Evolutionary conservation across 2,888 invertebrate species (phyloP).

Genomic region (Nemotelus nigrinus): DNA sequence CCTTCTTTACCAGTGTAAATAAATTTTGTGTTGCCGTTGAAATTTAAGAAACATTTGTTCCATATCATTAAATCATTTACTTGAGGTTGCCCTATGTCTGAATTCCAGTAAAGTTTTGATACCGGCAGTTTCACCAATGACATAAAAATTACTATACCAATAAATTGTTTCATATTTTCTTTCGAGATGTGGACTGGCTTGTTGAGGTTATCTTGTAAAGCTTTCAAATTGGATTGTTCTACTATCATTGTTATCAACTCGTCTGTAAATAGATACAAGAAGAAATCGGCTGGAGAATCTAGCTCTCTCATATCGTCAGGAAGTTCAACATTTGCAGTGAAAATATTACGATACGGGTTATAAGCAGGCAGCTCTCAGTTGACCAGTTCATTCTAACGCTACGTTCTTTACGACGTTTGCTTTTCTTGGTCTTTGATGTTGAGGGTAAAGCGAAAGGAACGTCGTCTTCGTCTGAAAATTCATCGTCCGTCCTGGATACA

Average conservation of each 20-base stretch:
- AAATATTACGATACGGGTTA: background rate
- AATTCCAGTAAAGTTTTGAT: conserved; percentile 26
- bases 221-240: conserved; percentile 24
- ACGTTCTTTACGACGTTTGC: background rate
- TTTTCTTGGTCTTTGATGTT: conserved; percentile 1
- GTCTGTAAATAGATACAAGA: conserved; percentile 25
- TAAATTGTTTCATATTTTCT: conserved; percentile 32
- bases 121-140: conserved; percentile 20
- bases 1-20: conserved; percentile 36
- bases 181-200: conserved; percentile 21
- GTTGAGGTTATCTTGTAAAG: conserved; percentile 21
- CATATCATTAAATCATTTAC: background rate
- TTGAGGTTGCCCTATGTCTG: background rate
- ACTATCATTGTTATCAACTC: conserved; percentile 1
- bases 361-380: background rate
- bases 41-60: conserved; percentile 47
- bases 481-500: background rate
- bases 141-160: conserved; percentile 19
- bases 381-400: background rate
- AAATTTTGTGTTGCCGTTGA: conserved; percentile 48
- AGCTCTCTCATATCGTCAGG: background rate
- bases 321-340: background rate
- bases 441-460: background rate
- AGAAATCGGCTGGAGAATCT: conserved; percentile 35
- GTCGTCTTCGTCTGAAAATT: background rate